These are phyloP conservation scores for Holacanthus passer DNA, from an alignment of 2,113 vertebrate species.

Conservation along the genomic window DNA sequence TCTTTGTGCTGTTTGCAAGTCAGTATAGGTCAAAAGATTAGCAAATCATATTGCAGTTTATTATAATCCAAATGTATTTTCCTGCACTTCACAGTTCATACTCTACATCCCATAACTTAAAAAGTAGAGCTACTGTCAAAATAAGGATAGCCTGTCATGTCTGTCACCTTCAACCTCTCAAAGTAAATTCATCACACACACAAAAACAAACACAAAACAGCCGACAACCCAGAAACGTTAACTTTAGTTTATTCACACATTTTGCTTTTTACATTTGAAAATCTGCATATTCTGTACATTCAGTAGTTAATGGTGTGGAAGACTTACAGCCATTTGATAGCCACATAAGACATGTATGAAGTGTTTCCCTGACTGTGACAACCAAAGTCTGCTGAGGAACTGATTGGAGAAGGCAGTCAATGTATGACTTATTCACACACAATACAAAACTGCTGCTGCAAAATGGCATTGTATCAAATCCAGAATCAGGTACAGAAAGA, in stretches of 20 bases:
- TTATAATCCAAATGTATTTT: too few relatives aligned
- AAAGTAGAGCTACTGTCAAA: neutral
- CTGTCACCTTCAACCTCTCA: neutral
- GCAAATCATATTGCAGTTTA: too few relatives aligned
- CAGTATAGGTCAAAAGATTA: too few relatives aligned
- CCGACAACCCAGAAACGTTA: neutral
- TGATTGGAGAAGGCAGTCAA: slow-evolving; percentile 37
- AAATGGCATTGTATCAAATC: slow-evolving; percentile 21
- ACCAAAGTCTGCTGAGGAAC: slow-evolving; percentile 42
- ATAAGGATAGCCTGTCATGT: neutral
- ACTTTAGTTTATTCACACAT: slow-evolving; percentile 78
- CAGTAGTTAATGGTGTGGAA: slow-evolving; percentile 79
- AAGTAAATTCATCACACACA: slow-evolving; percentile 1
- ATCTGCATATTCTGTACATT: slow-evolving; percentile 77
- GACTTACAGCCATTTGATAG: slow-evolving; percentile 67
- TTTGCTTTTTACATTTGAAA: slow-evolving; percentile 60
- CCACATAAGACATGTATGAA: slow-evolving; percentile 47
- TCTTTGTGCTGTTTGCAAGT: too few relatives aligned
- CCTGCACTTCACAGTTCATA: too few relatives aligned
- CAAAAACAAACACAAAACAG: neutral
- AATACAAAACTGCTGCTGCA: slow-evolving; percentile 36
- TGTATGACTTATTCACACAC: slow-evolving; percentile 12
- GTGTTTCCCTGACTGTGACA: slow-evolving; percentile 54
- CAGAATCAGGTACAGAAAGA: neutral
- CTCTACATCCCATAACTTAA: neutral